Conservation (phyloP, 2,113 vertebrate species). For the Platycercus adscitus region DNA sequence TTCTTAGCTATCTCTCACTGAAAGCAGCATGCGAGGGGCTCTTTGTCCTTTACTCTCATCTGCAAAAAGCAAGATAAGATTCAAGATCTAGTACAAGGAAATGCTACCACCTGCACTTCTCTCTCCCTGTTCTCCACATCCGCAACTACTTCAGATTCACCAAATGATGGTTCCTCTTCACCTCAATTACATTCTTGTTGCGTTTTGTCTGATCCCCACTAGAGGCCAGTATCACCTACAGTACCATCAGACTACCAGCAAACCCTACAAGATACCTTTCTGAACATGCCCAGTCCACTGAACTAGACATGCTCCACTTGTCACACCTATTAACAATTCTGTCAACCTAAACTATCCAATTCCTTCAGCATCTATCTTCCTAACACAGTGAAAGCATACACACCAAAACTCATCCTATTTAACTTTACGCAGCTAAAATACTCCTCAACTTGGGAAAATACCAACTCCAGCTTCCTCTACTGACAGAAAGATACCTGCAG, state of each 20-base stretch:
- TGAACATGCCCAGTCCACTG: not conserved
- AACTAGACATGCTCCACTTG: not conserved
- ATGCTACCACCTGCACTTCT: not conserved
- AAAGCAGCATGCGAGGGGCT: not conserved
- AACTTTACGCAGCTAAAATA: not conserved
- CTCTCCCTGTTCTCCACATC: not conserved
- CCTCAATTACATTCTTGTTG: rapidly evolving
- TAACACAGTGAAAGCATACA: not conserved
- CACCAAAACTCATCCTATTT: not conserved
- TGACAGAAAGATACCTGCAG: not conserved
- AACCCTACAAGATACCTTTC: not conserved
- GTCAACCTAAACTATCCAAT: not conserved
- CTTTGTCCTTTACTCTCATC: not conserved
- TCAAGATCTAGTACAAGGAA: not conserved
- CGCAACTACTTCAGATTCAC: not conserved
- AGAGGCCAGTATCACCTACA: not conserved
- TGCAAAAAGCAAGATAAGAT: not conserved
- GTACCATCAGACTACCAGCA: not conserved
- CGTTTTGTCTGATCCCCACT: not conserved
- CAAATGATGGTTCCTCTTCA: rapidly evolving
- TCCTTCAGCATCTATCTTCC: not conserved
- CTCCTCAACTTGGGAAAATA: not conserved
- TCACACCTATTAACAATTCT: not conserved
- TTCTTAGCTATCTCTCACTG: not conserved
- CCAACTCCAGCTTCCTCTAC: not conserved